Evolutionary conservation across 30 jellyfish, hydroid and myxozoan species (phyloP), one percentile per base, ranked within the genome.

Genomic region (Hydractinia echinata): DNA sequence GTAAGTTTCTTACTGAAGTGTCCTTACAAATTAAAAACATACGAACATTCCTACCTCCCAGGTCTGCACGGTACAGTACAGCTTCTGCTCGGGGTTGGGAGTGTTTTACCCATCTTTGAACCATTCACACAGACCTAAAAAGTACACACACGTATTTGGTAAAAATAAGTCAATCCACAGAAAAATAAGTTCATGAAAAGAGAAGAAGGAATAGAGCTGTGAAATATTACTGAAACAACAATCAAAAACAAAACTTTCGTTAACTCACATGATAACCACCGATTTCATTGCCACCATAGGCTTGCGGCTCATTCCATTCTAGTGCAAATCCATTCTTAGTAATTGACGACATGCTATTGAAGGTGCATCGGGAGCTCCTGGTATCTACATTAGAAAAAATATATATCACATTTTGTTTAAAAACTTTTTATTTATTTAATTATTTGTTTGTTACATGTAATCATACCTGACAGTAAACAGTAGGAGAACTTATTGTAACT

Each of bases 231-330:
- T 11, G 51, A 15, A 74, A 64, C 74, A 13, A 13, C 74, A 7
- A 64, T n/a, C 19, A 64, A 58, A 11, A 58, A 58, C 15, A n/a
- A n/a, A n/a, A n/a, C n/a, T n/a, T 14, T 13, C 83, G 51, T 0
- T 18, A 30, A 72, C 88, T 21, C 67, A 84, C 95, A 70, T 73
- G 88, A 67, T 85, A 85, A 61, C 95, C 95, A 10, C 91, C 95
- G 62, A 85, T 69, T 85, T 80, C 80, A 18, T 81, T 77, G 1
- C 87, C 87, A n/a, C 95, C 95, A 72, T 85, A 85, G 58, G 85
- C 56, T 53, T 80, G 92, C 15, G 95, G 95, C 54, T 85, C 95
- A 55, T 80, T 85, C 95, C 95, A 85, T 78, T 79, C 95, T 5
- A 85, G 20, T 74, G 77, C 66, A 62, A 85, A 85, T 7, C 95